These are phyloP conservation scores for Elephantulus edwardii DNA, from an alignment of 2,113 vertebrate species.

Conservation along the genomic window DNA sequence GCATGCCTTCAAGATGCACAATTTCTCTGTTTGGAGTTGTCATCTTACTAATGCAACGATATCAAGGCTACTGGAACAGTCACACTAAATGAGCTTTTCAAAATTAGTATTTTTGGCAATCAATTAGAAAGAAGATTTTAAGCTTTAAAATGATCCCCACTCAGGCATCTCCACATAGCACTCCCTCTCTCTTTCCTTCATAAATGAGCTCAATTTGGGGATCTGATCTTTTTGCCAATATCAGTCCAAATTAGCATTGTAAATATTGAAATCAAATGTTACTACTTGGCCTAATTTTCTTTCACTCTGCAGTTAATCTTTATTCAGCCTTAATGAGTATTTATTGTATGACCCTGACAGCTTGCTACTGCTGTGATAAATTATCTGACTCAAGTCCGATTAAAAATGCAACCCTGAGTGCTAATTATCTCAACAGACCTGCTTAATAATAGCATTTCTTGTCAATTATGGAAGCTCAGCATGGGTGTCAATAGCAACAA, in stretches of 20 bases:
- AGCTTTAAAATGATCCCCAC: slow-evolving; percentile 69
- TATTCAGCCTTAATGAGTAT: slow-evolving; percentile 91
- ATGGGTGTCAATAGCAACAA: slow-evolving; percentile 85
- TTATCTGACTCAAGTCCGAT: slow-evolving; percentile 89
- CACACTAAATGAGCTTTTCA: slow-evolving; percentile 80
- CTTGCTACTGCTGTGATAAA: slow-evolving; percentile 90
- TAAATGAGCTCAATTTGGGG: slow-evolving; percentile 78
- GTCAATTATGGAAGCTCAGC: slow-evolving; percentile 88
- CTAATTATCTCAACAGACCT: slow-evolving; percentile 89
- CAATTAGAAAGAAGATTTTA: slow-evolving; percentile 75
- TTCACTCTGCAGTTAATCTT: slow-evolving; percentile 87
- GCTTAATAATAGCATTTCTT: slow-evolving; percentile 87
- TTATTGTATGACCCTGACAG: slow-evolving; percentile 90
- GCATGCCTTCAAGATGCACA: slow-evolving; percentile 72
- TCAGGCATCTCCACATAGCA: slow-evolving; percentile 45
- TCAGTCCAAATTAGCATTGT: slow-evolving; percentile 82
- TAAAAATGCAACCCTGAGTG: slow-evolving; percentile 88
- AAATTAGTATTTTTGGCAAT: slow-evolving; percentile 79
- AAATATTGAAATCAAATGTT: slow-evolving; percentile 86
- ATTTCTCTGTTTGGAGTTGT: slow-evolving; percentile 74
- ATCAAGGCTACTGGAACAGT: slow-evolving; percentile 58
- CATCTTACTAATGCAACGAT: slow-evolving; percentile 75
- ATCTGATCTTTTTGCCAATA: slow-evolving; percentile 85
- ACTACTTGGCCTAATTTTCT: slow-evolving; percentile 84
- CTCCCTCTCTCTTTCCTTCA: slow-evolving; percentile 63